phyloP scores from a whole-genome alignment of 2,113 vertebrate genomes.

The Tricholaema leucomelas region DNA sequence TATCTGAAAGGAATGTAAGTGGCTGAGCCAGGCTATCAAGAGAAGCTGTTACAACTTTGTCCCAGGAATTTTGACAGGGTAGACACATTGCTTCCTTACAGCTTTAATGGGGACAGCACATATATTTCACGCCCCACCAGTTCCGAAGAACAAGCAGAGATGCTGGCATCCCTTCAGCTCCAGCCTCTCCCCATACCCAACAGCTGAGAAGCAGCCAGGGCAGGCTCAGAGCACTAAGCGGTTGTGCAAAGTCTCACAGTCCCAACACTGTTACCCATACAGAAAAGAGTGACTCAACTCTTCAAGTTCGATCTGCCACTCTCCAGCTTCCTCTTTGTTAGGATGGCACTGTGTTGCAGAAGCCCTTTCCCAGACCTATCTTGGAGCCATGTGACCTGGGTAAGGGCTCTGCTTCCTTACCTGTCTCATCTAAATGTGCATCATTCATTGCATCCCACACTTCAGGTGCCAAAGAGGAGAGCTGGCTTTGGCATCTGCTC shows the following conservation, averaged over 20 bases:
- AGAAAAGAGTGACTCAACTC: background rate
- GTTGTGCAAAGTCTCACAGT: background rate
- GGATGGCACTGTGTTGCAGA: background rate
- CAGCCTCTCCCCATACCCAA: background rate
- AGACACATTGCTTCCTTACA: background rate
- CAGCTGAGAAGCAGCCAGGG: background rate
- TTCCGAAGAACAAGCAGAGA: background rate
- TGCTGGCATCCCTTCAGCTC: background rate
- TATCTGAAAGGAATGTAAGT: background rate
- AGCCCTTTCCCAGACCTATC: background rate
- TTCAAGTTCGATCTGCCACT: background rate
- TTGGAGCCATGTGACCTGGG: background rate
- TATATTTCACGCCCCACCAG: rapidly evolving
- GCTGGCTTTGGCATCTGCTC: background rate
- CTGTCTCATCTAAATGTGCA: background rate
- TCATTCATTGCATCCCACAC: background rate
- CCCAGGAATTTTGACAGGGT: background rate
- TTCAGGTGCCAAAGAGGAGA: background rate
- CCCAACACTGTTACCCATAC: background rate
- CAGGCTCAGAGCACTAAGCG: background rate
- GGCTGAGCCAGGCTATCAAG: background rate
- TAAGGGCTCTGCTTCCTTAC: background rate
- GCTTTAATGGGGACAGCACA: background rate
- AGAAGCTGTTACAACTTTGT: background rate
- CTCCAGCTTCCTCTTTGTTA: background rate